These are phyloP conservation scores for Hypotaenidia okinawae DNA, from an alignment of 2,797 vertebrate species.

Conservation along the genomic window DNA sequence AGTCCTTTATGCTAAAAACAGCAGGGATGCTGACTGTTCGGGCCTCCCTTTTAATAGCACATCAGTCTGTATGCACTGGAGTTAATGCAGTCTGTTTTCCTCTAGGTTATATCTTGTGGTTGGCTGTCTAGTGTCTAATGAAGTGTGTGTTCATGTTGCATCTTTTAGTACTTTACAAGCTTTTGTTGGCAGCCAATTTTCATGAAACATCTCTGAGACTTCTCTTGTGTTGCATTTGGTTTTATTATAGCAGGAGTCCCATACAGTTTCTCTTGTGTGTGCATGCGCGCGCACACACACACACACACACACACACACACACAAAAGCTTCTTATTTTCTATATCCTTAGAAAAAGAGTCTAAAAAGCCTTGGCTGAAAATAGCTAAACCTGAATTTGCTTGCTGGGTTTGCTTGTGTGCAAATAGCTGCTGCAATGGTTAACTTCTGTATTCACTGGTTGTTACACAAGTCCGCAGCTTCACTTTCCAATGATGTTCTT, in stretches of 20 bases:
- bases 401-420: not conserved
- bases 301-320: fast-evolving
- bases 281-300: no score
- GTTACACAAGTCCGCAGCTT: fast-evolving
- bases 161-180: not conserved
- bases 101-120: not conserved
- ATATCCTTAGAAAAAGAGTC: not conserved
- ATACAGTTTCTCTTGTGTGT: not conserved
- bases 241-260: not conserved
- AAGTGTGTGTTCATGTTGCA: not conserved
- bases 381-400: not conserved
- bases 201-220: not conserved
- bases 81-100: not conserved
- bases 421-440: not conserved
- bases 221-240: not conserved
- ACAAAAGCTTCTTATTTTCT: not conserved
- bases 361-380: not conserved
- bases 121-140: constrained; percentile 18
- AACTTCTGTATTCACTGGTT: not conserved
- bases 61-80: fast-evolving
- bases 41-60: not conserved
- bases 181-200: not conserved
- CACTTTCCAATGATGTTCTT: not conserved
- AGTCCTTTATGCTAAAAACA: not conserved
- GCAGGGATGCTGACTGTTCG: not conserved